Evolutionary conservation across 2,888 invertebrate species (phyloP).

Genomic region (Eupithecia tripunctaria): DNA sequence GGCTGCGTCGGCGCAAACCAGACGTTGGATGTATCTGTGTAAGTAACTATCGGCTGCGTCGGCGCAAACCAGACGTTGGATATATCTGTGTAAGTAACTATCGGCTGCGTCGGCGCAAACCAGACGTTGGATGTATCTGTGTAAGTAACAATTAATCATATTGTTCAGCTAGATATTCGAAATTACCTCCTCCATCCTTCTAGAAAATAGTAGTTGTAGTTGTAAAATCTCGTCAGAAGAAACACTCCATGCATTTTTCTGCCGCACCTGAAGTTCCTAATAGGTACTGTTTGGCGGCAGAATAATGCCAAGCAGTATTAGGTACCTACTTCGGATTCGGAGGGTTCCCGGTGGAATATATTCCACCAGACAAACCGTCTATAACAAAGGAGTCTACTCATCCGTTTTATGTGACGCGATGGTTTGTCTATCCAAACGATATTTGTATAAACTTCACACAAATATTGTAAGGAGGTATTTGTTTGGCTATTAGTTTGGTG

Average conservation of each 20-base stretch:
- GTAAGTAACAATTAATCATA: constrained; percentile 48
- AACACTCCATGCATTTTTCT: too few relatives aligned
- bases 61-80: constrained; percentile 65
- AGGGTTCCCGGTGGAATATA: background rate
- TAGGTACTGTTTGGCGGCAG: too few relatives aligned
- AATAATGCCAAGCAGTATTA: background rate
- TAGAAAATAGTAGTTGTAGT: background rate
- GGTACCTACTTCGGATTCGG: background rate
- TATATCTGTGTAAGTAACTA: constrained; percentile 63
- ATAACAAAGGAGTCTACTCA: too few relatives aligned
- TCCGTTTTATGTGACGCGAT: too few relatives aligned
- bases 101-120: constrained; percentile 80
- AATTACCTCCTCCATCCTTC: background rate
- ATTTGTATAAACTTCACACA: too few relatives aligned
- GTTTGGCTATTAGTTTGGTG: background rate
- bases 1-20: constrained; percentile 80
- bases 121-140: constrained; percentile 52
- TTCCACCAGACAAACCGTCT: too few relatives aligned
- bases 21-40: constrained; percentile 58
- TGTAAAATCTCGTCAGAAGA: background rate
- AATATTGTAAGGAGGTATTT: background rate
- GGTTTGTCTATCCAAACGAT: too few relatives aligned
- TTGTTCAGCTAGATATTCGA: background rate
- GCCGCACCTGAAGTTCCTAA: too few relatives aligned
- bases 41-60: constrained; percentile 79